Base-by-base conservation (phyloP, 1,140 invertebrate species). In the Drosophila takahashii region DNA sequence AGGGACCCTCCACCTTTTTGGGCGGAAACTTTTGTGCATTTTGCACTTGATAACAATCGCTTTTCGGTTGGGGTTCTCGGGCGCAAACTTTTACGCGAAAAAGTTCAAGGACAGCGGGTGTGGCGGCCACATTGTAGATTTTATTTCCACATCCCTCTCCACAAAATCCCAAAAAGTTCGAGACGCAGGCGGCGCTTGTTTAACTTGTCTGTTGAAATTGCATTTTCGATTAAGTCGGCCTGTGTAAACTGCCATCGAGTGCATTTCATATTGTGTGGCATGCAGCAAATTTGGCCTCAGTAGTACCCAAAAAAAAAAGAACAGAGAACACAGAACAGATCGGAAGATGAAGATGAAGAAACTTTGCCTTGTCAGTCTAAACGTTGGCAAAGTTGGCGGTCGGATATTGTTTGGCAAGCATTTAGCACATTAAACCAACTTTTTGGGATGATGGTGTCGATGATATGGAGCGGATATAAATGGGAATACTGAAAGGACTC, bases 11-110 rank as follows among this genome's bases (percentile, higher is more conserved):
- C 53, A 48, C 58, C 36, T 64, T 44, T 58, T 50, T 41, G 15
- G 37, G 34, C 39, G 58, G 64, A 70, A 83, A 81, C 71, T 69
- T 89, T 89, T 89, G 81, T 85, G 85, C 85, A 84, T 72, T 84
- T 79, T 84, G 76, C 60, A 89, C 80, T 74, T 89, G 84, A 89
- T 89, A 89, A 84, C 77, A 89, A 89, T 89, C 84, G 64, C 59
- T n/a, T 67, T 57, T 56, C 22, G 29, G 58, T 39, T 13, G 54
- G 54, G 26, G 6, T 15, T 26, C 22, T 26, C 6, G 37, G 57
- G 57, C 37, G 45, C 77, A 84, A 81, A 60, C 37, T 76, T 66
- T 74, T 45, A 71, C 71, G 79, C 79, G 69, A 67, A 89, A 81
- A 87, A 89, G 85, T 89, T 89, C 84, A 89, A 89, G 84, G 84